Conservation (phyloP, 1,140 invertebrate genomes). For the Bombus pyrosoma region DNA sequence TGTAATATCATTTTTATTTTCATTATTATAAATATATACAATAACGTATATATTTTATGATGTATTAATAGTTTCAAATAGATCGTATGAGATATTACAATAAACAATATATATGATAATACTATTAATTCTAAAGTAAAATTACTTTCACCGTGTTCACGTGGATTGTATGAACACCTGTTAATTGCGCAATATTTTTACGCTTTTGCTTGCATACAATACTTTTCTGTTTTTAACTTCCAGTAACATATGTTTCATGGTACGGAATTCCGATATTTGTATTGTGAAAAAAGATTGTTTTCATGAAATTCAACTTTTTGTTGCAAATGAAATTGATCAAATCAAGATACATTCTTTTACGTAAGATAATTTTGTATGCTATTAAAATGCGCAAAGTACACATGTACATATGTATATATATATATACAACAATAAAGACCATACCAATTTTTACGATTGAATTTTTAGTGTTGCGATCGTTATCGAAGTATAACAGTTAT, state of each 20-base stretch:
- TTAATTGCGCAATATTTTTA: slow-evolving; percentile 47
- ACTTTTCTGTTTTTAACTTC: slow-evolving; percentile 1
- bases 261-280: not conserved
- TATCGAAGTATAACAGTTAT: not conserved
- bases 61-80: not conserved
- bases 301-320: not conserved
- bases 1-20: slow-evolving; percentile 77
- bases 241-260: not conserved
- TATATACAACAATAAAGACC: too few species aligned
- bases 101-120: not conserved
- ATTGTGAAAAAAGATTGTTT: not conserved
- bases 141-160: slow-evolving; percentile 43
- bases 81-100: not conserved
- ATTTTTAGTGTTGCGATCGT: not conserved
- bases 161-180: slow-evolving; percentile 16
- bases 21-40: not conserved
- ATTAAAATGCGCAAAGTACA: not conserved
- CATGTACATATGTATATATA: not conserved
- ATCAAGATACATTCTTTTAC: not conserved
- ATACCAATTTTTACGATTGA: not conserved
- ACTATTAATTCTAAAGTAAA: slow-evolving; percentile 15
- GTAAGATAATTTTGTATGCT: not conserved
- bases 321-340: not conserved
- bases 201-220: slow-evolving; percentile 12
- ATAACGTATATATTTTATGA: not conserved